Conservation (phyloP, 2,797 vertebrate species). For the Oreochromis mossambicus region DNA sequence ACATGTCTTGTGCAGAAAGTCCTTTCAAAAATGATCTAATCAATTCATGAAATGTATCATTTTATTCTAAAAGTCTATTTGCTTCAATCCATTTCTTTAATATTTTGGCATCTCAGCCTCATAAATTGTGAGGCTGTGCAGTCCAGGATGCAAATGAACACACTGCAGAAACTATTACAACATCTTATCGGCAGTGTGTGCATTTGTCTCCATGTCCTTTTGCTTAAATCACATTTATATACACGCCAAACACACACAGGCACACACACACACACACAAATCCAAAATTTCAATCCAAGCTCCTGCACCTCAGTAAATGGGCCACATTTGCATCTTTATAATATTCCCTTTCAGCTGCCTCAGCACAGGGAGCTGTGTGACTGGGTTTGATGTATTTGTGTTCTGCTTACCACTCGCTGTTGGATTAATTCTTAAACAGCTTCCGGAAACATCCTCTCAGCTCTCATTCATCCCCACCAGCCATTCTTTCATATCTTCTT, state of each 20-base stretch:
- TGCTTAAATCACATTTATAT: neutral
- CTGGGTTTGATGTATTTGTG: slow-evolving; percentile 2
- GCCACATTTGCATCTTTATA: slow-evolving; percentile 56
- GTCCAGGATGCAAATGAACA: neutral
- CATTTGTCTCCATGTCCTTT: neutral
- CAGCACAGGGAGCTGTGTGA: slow-evolving; percentile 9
- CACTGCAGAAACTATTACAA: neutral
- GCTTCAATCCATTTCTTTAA: neutral
- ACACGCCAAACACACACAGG: neutral
- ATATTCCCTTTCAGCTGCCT: slow-evolving; percentile 40
- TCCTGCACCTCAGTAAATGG: slow-evolving; percentile 26
- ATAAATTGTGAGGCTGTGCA: neutral
- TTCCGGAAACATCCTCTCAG: slow-evolving; percentile 8
- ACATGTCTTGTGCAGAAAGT: fast-evolving
- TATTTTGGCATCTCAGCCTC: neutral
- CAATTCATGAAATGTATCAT: neutral
- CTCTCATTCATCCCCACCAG: slow-evolving; percentile 10
- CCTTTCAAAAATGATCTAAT: neutral
- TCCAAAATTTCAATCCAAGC: neutral
- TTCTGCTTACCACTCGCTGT: neutral
- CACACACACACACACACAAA: neutral
- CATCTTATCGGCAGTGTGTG: neutral
- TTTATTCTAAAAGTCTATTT: neutral
- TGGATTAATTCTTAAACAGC: slow-evolving; percentile 41
- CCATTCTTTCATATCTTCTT: neutral